Conservation (phyloP, 2,888 invertebrate genomes). For the Drosophila ochracea region DNA sequence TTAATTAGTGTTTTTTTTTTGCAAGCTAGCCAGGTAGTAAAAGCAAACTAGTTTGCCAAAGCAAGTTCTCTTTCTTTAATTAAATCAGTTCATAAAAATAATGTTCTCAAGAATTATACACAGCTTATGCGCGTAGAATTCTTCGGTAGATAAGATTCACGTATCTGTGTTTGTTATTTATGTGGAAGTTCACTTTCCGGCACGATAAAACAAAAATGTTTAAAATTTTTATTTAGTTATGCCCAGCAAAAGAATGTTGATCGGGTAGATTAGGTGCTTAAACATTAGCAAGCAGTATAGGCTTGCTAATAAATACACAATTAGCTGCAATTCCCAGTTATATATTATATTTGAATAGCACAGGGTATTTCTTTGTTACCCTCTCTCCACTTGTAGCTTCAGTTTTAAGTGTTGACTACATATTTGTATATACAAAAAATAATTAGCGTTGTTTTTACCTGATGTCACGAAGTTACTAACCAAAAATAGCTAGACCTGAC, state of each 20-base stretch:
- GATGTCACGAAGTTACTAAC: conserved; percentile 48
- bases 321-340: neutral
- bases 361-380: conserved; percentile 7
- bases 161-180: neutral
- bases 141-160: conserved; percentile 52
- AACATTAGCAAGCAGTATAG: neutral
- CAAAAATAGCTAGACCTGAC: conserved; percentile 42
- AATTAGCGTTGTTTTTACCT: conserved; percentile 56
- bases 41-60: conserved; percentile 22
- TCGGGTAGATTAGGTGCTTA: neutral
- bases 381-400: neutral
- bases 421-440: conserved; percentile 17
- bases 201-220: conserved; percentile 41
- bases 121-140: conserved; percentile 23
- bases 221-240: conserved; percentile 18
- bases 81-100: conserved; percentile 1
- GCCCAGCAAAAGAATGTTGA: conserved; percentile 2
- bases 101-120: conserved; percentile 34
- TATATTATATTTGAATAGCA: neutral
- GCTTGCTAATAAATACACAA: neutral
- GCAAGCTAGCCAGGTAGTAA: neutral
- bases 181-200: conserved; percentile 6
- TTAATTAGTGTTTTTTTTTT: conserved; percentile 1
- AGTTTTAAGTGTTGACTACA: conserved; percentile 29
- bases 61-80: neutral